Evolutionary conservation across 2,113 vertebrate species (phyloP).

Genomic region (Mobula hypostoma): DNA sequence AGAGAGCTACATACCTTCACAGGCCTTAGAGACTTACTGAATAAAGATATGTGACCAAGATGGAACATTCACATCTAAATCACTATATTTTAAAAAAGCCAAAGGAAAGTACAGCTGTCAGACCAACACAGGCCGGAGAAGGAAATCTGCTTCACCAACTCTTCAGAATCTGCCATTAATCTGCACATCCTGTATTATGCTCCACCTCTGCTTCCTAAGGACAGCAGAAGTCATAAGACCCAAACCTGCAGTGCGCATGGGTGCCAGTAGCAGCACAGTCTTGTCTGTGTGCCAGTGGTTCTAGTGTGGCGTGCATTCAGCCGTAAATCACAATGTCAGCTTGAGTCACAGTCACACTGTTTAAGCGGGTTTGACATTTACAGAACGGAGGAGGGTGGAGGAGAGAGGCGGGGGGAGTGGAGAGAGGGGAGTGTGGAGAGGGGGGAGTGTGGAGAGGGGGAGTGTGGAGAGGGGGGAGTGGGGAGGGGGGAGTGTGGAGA

Average conservation of each 20-base stretch:
- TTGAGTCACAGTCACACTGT: conserved; percentile 34
- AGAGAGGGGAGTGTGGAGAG: too few relatives aligned
- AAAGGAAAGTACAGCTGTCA: conserved; percentile 20
- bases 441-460: too few relatives aligned
- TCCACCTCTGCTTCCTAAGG: conserved; percentile 37
- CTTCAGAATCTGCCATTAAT: conserved; percentile 38
- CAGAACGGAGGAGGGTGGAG: neutral
- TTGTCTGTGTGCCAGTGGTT: conserved; percentile 31
- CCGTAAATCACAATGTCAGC: conserved; percentile 38
- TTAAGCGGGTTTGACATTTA: conserved; percentile 33
- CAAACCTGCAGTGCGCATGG: conserved; percentile 36
- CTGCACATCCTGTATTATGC: conserved; percentile 37
- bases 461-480: too few relatives aligned
- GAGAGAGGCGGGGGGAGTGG: neutral
- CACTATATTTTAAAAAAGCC: neutral
- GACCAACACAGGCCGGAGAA: conserved; percentile 14
- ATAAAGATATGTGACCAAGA: conserved; percentile 27
- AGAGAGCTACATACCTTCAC: conserved; percentile 35
- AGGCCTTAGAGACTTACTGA: conserved; percentile 22
- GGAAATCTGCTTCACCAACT: conserved; percentile 38
- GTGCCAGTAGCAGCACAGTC: conserved; percentile 35
- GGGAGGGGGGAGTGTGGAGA: too few relatives aligned
- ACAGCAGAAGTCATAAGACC: conserved; percentile 37
- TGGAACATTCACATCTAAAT: conserved; percentile 28
- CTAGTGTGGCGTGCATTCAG: conserved; percentile 27